Conservation (phyloP, 2,888 invertebrate species). For the Teleogryllus oceanicus region DNA sequence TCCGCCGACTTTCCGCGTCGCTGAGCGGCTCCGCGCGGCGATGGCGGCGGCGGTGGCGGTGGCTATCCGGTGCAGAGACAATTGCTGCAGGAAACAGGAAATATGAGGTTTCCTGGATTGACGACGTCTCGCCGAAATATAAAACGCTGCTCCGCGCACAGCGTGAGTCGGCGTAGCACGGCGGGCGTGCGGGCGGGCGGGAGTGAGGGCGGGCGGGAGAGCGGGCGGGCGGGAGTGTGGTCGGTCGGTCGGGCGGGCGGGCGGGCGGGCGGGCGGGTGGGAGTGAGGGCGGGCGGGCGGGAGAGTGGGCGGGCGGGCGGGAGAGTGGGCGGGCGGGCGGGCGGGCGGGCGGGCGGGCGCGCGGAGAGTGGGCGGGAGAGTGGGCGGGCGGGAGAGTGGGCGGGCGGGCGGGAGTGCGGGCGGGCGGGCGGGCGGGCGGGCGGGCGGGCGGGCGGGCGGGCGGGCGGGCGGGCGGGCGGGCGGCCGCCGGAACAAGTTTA, state of each 20-base stretch:
- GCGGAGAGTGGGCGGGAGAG: background rate
- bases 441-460: background rate
- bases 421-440: too few species aligned
- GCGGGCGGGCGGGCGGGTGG: too few species aligned
- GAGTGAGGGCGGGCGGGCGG: background rate
- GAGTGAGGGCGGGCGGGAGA: background rate
- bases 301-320: background rate
- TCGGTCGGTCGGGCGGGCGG: too few species aligned
- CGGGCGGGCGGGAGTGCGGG: too few species aligned
- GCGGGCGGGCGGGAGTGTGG: background rate
- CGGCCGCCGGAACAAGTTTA: background rate
- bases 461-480: background rate
- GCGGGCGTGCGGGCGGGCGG: background rate
- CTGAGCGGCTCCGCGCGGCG: background rate
- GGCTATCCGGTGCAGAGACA: slow-evolving; percentile 18
- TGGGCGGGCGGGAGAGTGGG: background rate
- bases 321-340: background rate
- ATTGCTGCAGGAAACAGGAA: slow-evolving; percentile 18
- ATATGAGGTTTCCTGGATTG: slow-evolving; percentile 18
- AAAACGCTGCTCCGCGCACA: background rate
- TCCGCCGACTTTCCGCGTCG: slow-evolving; percentile 2
- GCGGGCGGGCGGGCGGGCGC: background rate
- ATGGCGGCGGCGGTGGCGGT: background rate
- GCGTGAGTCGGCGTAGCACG: background rate
- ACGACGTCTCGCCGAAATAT: slow-evolving; percentile 18